Evolutionary conservation across 2,797 vertebrate species (phyloP), one percentile per base, ranked within the genome.

Genomic region (Oreochromis grahami): DNA sequence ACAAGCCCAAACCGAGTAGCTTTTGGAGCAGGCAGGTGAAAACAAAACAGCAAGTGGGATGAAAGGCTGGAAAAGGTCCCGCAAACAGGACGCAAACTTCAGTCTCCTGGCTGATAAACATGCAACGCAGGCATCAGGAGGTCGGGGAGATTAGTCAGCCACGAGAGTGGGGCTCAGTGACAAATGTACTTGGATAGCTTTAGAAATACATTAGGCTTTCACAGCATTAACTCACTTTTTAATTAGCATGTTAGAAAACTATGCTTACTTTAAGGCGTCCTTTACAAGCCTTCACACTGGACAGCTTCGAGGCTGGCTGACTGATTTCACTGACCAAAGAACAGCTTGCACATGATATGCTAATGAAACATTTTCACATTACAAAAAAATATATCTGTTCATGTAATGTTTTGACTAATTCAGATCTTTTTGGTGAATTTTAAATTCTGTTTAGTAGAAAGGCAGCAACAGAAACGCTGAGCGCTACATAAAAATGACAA

Each of bases 391-490:
- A 45, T 17, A 48, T 72, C 9, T 72, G 24, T 74, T 50, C 43
- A 32, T 29, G 29, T 48, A 0, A 70, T 72, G 9, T 48, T 48
- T 17, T 72, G 14, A 48, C 24, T 48, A 5, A 29, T 0, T 19
- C 24, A 7, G 43, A 19, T 29, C 15, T 48, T 29, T 72, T 74
- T 13, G 21, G 14, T 26, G 21, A 70, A 43, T 70, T 70, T 6
- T 17, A 70, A 41, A 68, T 68, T 15, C 5, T 45, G 38, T 70
- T 43, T 70, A 45, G 2, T 45, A 13, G 43, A 19, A 48, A 29
- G 68, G 68, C 41, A 48, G 43, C 68, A 29, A 48, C 0, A n/a
- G 10, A 74, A 50, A 74, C 2, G 19, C 70, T 50, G 15, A 74
- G 41, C 17, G 0, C 24, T 32, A 32, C 24, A 2, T 45, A 50